Base-by-base conservation (phyloP, 35 echinoderm and acorn worm species). In the Ophioderma brevispina region DNA sequence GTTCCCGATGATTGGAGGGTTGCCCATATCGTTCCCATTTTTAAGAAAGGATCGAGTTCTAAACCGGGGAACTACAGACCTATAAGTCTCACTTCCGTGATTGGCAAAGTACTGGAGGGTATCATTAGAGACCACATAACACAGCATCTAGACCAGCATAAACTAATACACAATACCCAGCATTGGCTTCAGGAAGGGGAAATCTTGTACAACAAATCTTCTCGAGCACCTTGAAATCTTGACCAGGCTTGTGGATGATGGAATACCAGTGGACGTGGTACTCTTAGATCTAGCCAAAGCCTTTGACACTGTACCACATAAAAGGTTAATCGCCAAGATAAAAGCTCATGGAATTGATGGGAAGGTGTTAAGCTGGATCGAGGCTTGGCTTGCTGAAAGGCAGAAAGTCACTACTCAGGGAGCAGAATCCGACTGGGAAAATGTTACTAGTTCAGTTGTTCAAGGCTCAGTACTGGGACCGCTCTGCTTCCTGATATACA, bases 161-260 rank as follows among this genome's bases (percentile, higher is more conserved):
- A 80, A 3, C 76, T 88, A 1, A 80, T 88, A 18, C 2, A 31
- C 33, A 35, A 80, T 19, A 80, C 86, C 21, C 86, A 88, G 64
- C 86, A 88, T n/a, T 50, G 86, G 86, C 18, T 88, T 88, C 33
- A 76, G 86, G 14, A 78, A 80, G 43, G 55, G 86, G 0, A 88
- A 88, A 88, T 88, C 86, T 23, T 88, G 82, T 63, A 30, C 40
- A 64, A 59, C 82, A 85, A 85, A 85, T 82, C 36, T 63, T 31
- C 36, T 63, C 30, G 80, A 82, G 39, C 39, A 39, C 80, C 39
- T 82, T 18, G 80, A 82, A 39, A 42, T 39, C 13, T n/a, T 50
- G 31, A 85, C 82, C 39, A 25, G 13, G 42, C 40, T 59, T 63
- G 82, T 64, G 5, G 82, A 85, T 85, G 82, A 85, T 63, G 82